These are phyloP conservation scores for Falco punctatus DNA, from an alignment of 2,113 vertebrate genomes.

Conservation along the genomic window DNA sequence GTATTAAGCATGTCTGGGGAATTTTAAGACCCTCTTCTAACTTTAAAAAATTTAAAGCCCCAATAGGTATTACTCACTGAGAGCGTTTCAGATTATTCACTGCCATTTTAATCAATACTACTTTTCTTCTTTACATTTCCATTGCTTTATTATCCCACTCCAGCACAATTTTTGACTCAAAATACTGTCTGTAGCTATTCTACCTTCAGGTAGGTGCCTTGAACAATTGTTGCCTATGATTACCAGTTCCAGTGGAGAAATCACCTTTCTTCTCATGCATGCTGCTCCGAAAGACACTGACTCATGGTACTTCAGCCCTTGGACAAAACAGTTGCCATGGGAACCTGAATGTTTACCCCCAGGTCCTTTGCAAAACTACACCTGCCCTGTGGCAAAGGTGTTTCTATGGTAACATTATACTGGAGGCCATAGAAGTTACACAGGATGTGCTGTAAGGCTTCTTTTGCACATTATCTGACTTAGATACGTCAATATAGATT, in stretches of 20 bases:
- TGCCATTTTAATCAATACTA: neutral
- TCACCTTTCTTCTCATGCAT: conserved; percentile 13
- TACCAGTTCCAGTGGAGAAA: conserved; percentile 52
- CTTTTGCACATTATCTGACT: conserved; percentile 43
- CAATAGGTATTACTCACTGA: neutral
- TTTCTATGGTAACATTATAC: conserved; percentile 78
- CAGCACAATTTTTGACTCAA: neutral
- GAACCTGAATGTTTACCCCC: conserved; percentile 69
- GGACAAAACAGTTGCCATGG: conserved; percentile 71
- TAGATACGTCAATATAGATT: conserved; percentile 29
- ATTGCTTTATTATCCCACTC: neutral
- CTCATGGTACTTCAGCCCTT: conserved; percentile 54
- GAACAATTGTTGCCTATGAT: neutral
- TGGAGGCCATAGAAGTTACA: conserved; percentile 59
- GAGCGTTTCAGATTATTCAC: neutral
- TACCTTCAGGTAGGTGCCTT: neutral
- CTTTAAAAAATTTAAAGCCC: neutral
- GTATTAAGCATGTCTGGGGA: neutral
- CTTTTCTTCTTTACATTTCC: neutral
- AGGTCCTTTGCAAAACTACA: conserved; percentile 60
- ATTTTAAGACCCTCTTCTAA: neutral
- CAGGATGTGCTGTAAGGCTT: conserved; percentile 39
- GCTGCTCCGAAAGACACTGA: conserved; percentile 41
- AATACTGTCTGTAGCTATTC: neutral
- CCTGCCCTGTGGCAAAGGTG: conserved; percentile 59